A percentile compares a stretch with the other conserved stretches of the same genome.
phyloP scores from a whole-genome alignment of 2,888 invertebrate species.

The Orthosia gracilis region DNA sequence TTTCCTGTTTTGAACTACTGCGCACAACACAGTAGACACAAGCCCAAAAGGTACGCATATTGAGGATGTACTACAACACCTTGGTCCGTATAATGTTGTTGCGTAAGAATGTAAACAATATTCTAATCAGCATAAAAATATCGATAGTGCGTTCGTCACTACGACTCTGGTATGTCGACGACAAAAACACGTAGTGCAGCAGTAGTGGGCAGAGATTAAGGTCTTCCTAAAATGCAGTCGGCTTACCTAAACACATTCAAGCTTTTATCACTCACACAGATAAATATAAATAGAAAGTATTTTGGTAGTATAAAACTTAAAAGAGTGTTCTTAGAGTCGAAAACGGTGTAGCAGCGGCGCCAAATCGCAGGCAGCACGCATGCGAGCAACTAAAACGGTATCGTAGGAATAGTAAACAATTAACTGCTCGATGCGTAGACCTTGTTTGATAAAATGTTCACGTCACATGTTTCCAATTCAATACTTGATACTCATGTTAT shows the following conservation, averaged over 20 bases:
- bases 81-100: constrained; percentile 50
- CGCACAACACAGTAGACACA: constrained; percentile 32
- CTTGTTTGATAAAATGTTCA: constrained; percentile 82
- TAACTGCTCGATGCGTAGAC: constrained; percentile 83
- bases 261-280: constrained; percentile 81
- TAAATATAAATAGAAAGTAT: constrained; percentile 65
- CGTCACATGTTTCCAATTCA: constrained; percentile 78
- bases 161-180: constrained; percentile 83
- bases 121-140: constrained; percentile 70
- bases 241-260: constrained; percentile 83
- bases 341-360: constrained; percentile 63
- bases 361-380: constrained; percentile 78
- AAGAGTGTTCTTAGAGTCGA: constrained; percentile 70
- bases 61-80: constrained; percentile 49
- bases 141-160: constrained; percentile 76
- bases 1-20: constrained; percentile 36
- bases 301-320: constrained; percentile 75
- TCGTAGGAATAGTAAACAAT: constrained; percentile 88
- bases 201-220: constrained; percentile 84
- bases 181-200: constrained; percentile 82
- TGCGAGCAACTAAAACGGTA: constrained; percentile 84
- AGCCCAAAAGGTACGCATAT: constrained; percentile 46
- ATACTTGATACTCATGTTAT: constrained; percentile 70
- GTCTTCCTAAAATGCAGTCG: constrained; percentile 88
- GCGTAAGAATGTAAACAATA: constrained; percentile 66